Percentiles rank a stretch among this genome's conserved stretches.
These are phyloP conservation scores for Dicaeum eximium DNA, from an alignment of 2,113 vertebrate species.

Conservation along the genomic window DNA sequence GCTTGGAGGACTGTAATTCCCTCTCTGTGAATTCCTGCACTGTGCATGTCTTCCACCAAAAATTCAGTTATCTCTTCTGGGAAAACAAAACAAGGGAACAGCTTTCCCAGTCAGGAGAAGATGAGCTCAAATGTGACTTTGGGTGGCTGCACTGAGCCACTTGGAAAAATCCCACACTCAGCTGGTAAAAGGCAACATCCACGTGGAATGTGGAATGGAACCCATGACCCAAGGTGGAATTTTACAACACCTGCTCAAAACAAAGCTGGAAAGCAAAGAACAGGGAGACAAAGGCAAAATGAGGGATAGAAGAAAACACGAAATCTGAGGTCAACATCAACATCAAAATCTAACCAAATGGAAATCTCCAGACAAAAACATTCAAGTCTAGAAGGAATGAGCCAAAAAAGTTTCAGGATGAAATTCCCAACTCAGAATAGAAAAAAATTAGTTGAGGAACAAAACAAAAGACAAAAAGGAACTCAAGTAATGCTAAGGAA, in stretches of 20 bases:
- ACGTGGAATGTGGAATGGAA: background rate
- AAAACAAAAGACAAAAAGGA: background rate
- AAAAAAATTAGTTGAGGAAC: background rate
- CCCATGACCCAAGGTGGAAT: background rate
- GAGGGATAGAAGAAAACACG: background rate
- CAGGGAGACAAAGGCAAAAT: background rate
- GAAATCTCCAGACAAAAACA: background rate
- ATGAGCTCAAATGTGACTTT: background rate
- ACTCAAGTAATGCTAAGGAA: background rate
- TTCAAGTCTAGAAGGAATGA: background rate
- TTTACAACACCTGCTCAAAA: background rate
- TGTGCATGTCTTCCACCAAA: background rate
- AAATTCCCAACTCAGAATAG: background rate
- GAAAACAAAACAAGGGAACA: background rate
- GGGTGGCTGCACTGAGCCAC: background rate
- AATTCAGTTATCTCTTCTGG: background rate
- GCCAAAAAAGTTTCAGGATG: background rate
- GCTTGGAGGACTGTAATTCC: background rate
- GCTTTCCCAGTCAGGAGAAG: background rate
- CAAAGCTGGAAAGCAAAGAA: background rate
- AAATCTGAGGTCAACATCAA: background rate
- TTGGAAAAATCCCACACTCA: accelerated
- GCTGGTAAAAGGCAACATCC: background rate
- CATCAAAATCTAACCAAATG: background rate
- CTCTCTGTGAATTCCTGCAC: background rate